Base-by-base conservation (phyloP, 2,888 invertebrate species). In the Drosophila leonis region DNA sequence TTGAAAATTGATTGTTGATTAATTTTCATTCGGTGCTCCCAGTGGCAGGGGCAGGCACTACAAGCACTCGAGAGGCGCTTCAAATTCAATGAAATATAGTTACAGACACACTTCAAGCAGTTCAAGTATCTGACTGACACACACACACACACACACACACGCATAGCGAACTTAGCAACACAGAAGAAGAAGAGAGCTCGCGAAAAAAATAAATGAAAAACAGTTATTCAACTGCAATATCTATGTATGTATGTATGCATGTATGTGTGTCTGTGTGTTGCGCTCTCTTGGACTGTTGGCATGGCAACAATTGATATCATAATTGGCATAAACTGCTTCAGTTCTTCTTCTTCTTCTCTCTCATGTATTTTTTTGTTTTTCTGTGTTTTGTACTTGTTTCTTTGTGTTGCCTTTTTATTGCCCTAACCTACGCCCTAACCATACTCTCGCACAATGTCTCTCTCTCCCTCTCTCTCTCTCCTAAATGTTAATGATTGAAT, bases 231-330 rank as follows among this genome's bases (percentile, higher is more conserved):
- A 80, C 35, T 78, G 83, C 83, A 78, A 42, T 71, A 56, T 72
- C 54, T 67, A 56, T 68, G 59, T 57, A 35, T 46, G 52, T 49
- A 39, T 46, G 46, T 24, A 24, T 24, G 59, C 54, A 35, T 46
- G 52, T 49, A 39, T 46, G 46, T 24, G 4, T 24, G 52, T 49
- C 39, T 46, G 42, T 49, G 42, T 42, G 15, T 6, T n/a, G 33
- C 37, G 24, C 37, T 52, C 52, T 62, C 59, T 60, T 49, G n/a
- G 41, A 35, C 42, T 48, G 67, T 67, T 62, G 78, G 55, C 80
- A 78, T 80, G 39, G 72, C 78, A 80, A 85, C 85, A 80, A 68
- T 85, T 84, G 71, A 77, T 82, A 83, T 80, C 80, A 85, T 85
- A 85, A 85, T 83, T 83, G 78, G 72, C 80, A 80, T 80, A 84